Evolutionary conservation across 2,888 invertebrate species (phyloP), one percentile per base, ranked within the genome.

Genomic region (Drosophila helvetica): DNA sequence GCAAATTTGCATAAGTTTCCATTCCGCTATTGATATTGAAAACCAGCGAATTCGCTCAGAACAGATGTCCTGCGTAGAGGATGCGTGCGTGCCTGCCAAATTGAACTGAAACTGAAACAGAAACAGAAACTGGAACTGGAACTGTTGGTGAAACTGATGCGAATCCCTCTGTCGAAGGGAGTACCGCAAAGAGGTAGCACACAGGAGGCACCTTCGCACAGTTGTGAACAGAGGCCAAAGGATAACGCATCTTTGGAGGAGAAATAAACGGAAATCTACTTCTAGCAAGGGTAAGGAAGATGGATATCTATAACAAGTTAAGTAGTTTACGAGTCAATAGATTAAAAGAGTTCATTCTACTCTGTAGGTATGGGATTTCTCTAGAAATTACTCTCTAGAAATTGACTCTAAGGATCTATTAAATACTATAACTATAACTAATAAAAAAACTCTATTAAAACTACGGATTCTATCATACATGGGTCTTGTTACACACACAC

Each of bases 1-100:
- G 46, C 30, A 80, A 86, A 83, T 83, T 83, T 86, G 81, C 86
- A 82, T 84, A 82, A 80, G 77, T 78, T 80, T 83, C 75, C 30
- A 51, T 65, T 51, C 45, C 30, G 27, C 56, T 50, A 68, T 69
- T 70, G 69, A 69, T 70, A 70, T 51, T 51, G 43, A 55, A 53
- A 67, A 69, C 55, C 71, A 15, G 69, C 70, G 52, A 69, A 70
- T 60, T 60, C 52, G 58, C 48, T 19, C 52, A 60, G 27, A 54
- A 69, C 69, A 69, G 69, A 69, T 70, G 69, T 69, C 69, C 69
- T 69, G 71, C 25, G n/a, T 61, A 48, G 18, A 54, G 70, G 53
- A 61, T 55, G 60, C 8, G 19, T 69, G 53, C 51, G 47, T 67
- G 68, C 50, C 68, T 38, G 64, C 48, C 5, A 15, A 38, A 38